These are phyloP conservation scores for Ganaspis brasiliensis DNA, from an alignment of 2,888 invertebrate genomes.

Conservation along the genomic window DNA sequence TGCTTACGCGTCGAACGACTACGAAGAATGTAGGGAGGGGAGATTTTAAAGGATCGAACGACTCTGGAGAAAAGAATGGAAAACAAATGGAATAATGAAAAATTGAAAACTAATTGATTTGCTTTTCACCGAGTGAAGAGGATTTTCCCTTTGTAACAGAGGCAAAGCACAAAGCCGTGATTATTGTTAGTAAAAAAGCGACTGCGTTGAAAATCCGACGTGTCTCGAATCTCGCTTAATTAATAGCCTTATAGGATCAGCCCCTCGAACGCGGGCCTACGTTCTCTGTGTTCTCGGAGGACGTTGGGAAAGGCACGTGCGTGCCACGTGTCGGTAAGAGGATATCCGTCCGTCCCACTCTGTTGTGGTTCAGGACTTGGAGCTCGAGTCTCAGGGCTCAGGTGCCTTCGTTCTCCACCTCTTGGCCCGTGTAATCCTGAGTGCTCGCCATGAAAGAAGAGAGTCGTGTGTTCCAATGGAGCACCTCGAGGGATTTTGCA, in stretches of 20 bases:
- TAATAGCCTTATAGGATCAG: constrained; percentile 71
- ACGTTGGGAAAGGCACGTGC: constrained; percentile 76
- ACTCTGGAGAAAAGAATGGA: too few relatives aligned
- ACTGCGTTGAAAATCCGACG: constrained; percentile 71
- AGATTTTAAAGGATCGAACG: too few relatives aligned
- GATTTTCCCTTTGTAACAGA: constrained; percentile 1
- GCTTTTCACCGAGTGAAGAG: not conserved
- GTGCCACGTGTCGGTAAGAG: constrained; percentile 80
- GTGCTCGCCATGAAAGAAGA: constrained; percentile 35
- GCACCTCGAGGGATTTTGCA: constrained; percentile 26
- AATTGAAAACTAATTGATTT: not conserved
- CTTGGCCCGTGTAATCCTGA: constrained; percentile 53
- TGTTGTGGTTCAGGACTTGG: constrained; percentile 55
- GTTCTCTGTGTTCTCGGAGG: constrained; percentile 63
- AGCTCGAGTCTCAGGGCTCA: constrained; percentile 62
- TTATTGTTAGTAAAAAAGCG: constrained; percentile 45
- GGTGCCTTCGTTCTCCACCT: constrained; percentile 64
- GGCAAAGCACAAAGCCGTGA: constrained; percentile 29
- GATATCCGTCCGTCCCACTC: constrained; percentile 76
- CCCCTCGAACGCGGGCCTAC: constrained; percentile 57
- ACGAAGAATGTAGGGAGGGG: too few relatives aligned
- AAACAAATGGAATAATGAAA: not conserved
- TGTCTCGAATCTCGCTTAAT: constrained; percentile 78
- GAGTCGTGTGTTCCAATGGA: constrained; percentile 16
- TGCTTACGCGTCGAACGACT: too few relatives aligned